Percentiles rank a stretch among this genome's conserved stretches.
phyloP scores from a whole-genome alignment of 2,113 vertebrate genomes.

The Irena cyanogastra region DNA sequence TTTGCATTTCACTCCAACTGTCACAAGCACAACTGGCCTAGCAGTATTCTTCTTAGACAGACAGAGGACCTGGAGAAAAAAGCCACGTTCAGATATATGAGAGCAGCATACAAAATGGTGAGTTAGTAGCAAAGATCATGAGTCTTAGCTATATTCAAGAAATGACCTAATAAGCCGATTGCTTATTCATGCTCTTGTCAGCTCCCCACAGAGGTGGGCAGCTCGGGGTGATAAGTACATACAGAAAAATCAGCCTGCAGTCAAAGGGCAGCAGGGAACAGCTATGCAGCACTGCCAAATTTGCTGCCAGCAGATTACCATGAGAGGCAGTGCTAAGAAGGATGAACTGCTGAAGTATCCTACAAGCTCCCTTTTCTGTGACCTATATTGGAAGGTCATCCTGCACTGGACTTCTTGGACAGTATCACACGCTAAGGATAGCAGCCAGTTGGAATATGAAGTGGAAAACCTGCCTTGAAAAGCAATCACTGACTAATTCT shows the following conservation, averaged over 20 bases:
- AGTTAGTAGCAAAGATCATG: background rate
- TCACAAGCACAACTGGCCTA: background rate
- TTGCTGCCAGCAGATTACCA: slow-evolving; percentile 6
- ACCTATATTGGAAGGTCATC: slow-evolving; percentile 48
- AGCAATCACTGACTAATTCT: slow-evolving; percentile 50
- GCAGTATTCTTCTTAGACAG: background rate
- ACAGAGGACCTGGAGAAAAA: background rate
- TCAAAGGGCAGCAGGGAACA: background rate
- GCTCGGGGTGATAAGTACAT: background rate
- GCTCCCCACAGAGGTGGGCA: background rate
- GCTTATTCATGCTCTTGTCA: background rate
- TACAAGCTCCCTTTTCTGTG: slow-evolving; percentile 31
- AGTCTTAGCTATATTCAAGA: background rate
- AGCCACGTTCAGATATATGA: background rate
- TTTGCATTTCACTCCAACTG: background rate
- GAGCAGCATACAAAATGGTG: background rate
- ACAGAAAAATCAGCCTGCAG: background rate
- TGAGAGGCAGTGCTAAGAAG: background rate
- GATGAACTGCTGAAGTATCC: slow-evolving; percentile 41
- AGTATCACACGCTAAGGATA: slow-evolving; percentile 20
- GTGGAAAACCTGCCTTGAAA: slow-evolving; percentile 58
- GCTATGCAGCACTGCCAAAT: background rate
- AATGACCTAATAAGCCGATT: background rate
- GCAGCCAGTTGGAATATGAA: slow-evolving; percentile 49
- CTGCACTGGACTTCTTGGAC: slow-evolving; percentile 28